Base-by-base conservation (phyloP, 2,888 invertebrate genomes). In the Amphipyra berbera region DNA sequence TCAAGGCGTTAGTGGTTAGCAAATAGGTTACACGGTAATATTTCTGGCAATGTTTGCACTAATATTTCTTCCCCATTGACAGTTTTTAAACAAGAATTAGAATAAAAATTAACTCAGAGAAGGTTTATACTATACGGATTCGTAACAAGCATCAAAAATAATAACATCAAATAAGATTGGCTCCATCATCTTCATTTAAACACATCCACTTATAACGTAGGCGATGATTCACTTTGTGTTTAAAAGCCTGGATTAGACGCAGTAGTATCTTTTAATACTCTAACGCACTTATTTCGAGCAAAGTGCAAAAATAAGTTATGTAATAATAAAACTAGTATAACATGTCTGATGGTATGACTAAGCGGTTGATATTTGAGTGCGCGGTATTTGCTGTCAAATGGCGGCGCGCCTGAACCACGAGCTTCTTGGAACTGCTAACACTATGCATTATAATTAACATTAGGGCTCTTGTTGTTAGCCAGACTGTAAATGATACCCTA, bases 331-430 rank as follows among this genome's bases (percentile, higher is more conserved):
- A 78, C 65, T 75, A 80, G 64, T 68, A 60, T 69, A 80, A 68
- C 68, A 75, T 75, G 81, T 75, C 66, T 74, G 78, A 73, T 65
- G 53, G 52, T 80, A 81, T 91, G 92, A 91, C 86, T 90, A 88
- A 91, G 86, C 84, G 81, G 62, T 82, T 88, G 91, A 90, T 91
- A 92, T 90, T 90, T 89, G 85, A 86, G 85, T 77, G 80, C 72
- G 66, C 76, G 77, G 84, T 81, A 85, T 85, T 85, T 79, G 84
- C 84, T 83, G 88, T 89, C 87, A 89, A 88, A 90, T 85, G 81
- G 84, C 81, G 73, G 69, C 64, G 63, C 73, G 69, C 61, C 63
- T 66, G 73, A 52, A 76, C 73, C 77, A 70, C 70, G 59, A 33
- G 67, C 78, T 88, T 87, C 85, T 83, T 45, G 66, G 81, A 84